Conservation (phyloP, 2,888 invertebrate species). For the Nasonia oneida region DNA sequence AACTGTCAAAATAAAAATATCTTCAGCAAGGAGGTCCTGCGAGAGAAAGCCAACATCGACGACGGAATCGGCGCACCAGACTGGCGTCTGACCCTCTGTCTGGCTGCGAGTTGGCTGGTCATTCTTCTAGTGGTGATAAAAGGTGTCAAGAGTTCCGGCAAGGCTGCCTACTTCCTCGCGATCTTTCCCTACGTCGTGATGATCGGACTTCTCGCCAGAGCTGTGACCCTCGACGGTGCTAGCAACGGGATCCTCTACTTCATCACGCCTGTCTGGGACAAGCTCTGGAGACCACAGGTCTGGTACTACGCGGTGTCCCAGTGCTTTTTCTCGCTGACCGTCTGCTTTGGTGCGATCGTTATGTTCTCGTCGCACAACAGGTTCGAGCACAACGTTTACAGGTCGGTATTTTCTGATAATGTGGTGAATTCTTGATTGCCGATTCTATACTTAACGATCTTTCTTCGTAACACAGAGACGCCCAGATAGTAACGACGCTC, state of each 20-base stretch:
- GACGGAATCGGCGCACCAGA: constrained; percentile 82
- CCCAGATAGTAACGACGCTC: constrained; percentile 89
- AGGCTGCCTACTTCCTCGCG: constrained; percentile 86
- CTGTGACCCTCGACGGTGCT: constrained; percentile 83
- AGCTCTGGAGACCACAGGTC: constrained; percentile 83
- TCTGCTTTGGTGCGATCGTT: constrained; percentile 84
- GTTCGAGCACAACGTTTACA: constrained; percentile 83
- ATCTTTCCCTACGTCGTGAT: constrained; percentile 85
- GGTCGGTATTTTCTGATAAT: constrained; percentile 72
- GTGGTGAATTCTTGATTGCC: background rate
- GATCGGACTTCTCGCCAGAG: constrained; percentile 82
- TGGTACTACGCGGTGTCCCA: constrained; percentile 85
- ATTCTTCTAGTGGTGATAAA: constrained; percentile 81
- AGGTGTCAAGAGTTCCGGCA: constrained; percentile 83
- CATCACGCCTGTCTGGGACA: constrained; percentile 84
- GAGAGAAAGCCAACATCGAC: constrained; percentile 79
- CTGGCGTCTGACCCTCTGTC: constrained; percentile 81
- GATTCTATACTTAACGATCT: background rate
- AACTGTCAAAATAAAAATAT: background rate
- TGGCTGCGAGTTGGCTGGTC: constrained; percentile 80
- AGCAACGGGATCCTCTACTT: constrained; percentile 83
- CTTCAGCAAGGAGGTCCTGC: constrained; percentile 80
- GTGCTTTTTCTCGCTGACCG: constrained; percentile 84
- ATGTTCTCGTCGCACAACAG: constrained; percentile 84
- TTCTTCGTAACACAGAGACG: constrained; percentile 80